Evolutionary conservation across 2,797 vertebrate genomes (phyloP).

Genomic region (Gymnopithys bicolor): DNA sequence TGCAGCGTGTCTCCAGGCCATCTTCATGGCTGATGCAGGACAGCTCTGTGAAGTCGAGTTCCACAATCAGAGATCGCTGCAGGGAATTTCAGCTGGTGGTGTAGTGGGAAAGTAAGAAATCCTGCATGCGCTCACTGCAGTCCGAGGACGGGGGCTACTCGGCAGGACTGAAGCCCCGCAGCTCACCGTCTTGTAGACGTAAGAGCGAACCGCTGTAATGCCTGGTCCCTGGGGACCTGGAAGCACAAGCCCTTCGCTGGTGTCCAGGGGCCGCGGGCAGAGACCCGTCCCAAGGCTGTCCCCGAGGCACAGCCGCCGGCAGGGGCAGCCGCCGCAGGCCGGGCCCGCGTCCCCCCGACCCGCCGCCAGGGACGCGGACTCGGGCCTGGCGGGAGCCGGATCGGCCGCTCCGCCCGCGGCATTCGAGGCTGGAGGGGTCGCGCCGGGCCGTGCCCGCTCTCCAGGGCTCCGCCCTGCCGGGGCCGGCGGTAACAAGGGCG

Average conservation of each 20-base stretch:
- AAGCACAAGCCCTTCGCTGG: neutral
- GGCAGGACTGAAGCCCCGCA: neutral
- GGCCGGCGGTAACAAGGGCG: no score
- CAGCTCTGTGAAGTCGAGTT: neutral
- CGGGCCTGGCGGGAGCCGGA: neutral
- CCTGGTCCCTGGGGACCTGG: neutral
- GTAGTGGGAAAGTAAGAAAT: neutral
- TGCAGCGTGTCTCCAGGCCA: accelerated
- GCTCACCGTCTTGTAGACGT: neutral
- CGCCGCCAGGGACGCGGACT: neutral
- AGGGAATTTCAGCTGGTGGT: accelerated
- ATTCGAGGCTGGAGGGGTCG: neutral
- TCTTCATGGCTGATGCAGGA: accelerated
- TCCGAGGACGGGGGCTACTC: accelerated
- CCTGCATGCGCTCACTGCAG: accelerated
- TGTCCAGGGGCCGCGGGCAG: neutral
- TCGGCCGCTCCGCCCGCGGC: neutral
- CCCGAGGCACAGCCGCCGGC: neutral
- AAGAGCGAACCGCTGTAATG: accelerated
- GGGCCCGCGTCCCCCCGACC: neutral
- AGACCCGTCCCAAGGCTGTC: neutral
- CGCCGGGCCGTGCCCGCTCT: no score
- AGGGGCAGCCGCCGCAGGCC: neutral
- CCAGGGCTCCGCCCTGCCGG: no score
- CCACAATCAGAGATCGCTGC: neutral